phyloP scores from a whole-genome alignment of 2,113 vertebrate species.

The Ardeotis arabs region DNA sequence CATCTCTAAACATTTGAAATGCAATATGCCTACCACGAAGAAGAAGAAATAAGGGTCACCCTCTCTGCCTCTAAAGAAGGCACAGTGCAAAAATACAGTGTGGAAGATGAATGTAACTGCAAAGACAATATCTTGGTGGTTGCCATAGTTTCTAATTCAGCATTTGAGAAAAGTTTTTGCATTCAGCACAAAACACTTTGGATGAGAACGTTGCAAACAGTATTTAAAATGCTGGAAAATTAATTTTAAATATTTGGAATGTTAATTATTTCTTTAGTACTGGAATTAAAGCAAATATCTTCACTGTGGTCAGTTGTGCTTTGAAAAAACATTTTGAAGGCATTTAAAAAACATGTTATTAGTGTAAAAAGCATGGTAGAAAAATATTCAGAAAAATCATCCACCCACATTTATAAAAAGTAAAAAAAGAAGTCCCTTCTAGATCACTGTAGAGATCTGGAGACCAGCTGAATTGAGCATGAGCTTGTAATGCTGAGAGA shows the following conservation, averaged over 20 bases:
- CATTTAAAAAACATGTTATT: background rate
- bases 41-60: background rate
- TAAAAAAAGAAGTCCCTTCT: background rate
- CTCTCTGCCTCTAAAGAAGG: background rate
- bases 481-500: background rate
- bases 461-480: background rate
- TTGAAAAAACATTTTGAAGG: background rate
- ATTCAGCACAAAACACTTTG: background rate
- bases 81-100: background rate
- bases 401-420: background rate
- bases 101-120: background rate
- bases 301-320: background rate
- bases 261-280: background rate
- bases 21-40: background rate
- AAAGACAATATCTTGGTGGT: constrained; percentile 16
- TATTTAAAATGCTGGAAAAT: background rate
- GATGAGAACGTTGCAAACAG: background rate
- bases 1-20: background rate
- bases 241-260: background rate
- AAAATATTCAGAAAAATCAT: background rate
- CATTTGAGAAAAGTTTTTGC: constrained; percentile 20
- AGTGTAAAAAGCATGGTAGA: background rate
- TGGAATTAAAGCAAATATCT: background rate
- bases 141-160: constrained; percentile 52
- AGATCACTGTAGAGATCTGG: background rate